These are phyloP conservation scores for Hippocampus kuda DNA, from an alignment of 2,797 vertebrate species.

Conservation along the genomic window DNA sequence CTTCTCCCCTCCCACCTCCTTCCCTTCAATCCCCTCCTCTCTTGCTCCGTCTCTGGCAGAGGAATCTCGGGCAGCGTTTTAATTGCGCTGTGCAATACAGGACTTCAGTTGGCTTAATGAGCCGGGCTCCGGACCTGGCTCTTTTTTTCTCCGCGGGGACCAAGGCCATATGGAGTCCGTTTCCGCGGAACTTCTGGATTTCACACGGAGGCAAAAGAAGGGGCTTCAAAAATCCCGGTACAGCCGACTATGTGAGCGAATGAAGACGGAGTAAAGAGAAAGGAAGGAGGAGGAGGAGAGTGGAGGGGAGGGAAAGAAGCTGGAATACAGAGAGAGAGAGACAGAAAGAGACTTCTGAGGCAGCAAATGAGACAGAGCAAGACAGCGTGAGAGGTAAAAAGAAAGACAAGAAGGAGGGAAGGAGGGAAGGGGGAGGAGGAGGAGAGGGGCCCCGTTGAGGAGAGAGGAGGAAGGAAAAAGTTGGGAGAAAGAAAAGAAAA, in stretches of 20 bases:
- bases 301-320: slow-evolving; percentile 52
- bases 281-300: slow-evolving; percentile 52
- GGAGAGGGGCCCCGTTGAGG: slow-evolving; percentile 62
- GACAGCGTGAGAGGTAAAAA: slow-evolving; percentile 45
- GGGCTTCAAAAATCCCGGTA: slow-evolving; percentile 52
- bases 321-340: slow-evolving; percentile 51
- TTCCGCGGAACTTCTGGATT: slow-evolving; percentile 32
- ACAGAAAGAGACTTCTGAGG: slow-evolving; percentile 27
- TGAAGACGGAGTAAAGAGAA: slow-evolving; percentile 45
- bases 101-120: slow-evolving; percentile 59
- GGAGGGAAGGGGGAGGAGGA: slow-evolving; percentile 45
- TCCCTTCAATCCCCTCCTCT: slow-evolving; percentile 34
- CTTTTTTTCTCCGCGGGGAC: slow-evolving; percentile 27
- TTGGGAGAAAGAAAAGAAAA: slow-evolving; percentile 44
- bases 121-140: slow-evolving; percentile 40
- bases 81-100: slow-evolving; percentile 66
- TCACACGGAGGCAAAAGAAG: slow-evolving; percentile 32
- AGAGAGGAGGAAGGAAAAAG: slow-evolving; percentile 63
- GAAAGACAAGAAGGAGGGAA: slow-evolving; percentile 52
- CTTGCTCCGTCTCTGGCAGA: slow-evolving; percentile 51
- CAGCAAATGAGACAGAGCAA: slow-evolving; percentile 53
- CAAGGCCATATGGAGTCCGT: slow-evolving; percentile 24
- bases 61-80: slow-evolving; percentile 72
- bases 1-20: slow-evolving; percentile 45
- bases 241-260: slow-evolving; percentile 49